Percentiles rank a stretch among this genome's conserved stretches.
Evolutionary conservation across 2,113 vertebrate species (phyloP).

Genomic region (Anguilla rostrata): DNA sequence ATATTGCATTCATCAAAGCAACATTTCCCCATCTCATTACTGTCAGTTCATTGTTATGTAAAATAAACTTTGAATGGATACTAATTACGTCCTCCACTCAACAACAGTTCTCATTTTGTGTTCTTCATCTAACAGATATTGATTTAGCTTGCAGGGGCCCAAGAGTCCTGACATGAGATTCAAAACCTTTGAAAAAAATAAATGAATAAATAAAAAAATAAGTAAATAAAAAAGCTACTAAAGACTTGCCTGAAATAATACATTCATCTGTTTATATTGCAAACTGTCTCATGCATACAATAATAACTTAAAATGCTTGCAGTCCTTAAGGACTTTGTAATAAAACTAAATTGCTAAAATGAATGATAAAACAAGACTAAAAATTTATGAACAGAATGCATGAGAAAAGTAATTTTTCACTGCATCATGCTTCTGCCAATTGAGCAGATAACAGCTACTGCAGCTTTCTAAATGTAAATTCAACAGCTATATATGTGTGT

Average conservation of each 20-base stretch:
- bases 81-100: constrained; percentile 31
- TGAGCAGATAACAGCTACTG: not conserved
- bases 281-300: constrained; percentile 38
- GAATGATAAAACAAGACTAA: constrained; percentile 51
- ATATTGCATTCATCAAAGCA: constrained; percentile 44
- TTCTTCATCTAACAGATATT: constrained; percentile 39
- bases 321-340: constrained; percentile 52
- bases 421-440: too few species aligned
- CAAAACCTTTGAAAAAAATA: constrained; percentile 21
- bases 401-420: not conserved
- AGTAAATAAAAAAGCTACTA: constrained; percentile 35
- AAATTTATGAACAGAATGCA: constrained; percentile 39
- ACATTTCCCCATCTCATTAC: constrained; percentile 38
- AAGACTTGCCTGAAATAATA: constrained; percentile 65
- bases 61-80: constrained; percentile 46
- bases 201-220: constrained; percentile 15
- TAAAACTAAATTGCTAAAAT: constrained; percentile 53
- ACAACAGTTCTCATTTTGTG: constrained; percentile 31
- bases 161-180: constrained; percentile 36
- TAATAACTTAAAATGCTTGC: not conserved
- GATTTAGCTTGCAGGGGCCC: constrained; percentile 42
- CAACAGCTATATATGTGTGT: too few species aligned
- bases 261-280: constrained; percentile 43
- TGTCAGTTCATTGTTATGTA: constrained; percentile 35
- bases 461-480: too few species aligned